Conservation (phyloP, 2,888 invertebrate species). For the Drosophila mayaguana region DNA sequence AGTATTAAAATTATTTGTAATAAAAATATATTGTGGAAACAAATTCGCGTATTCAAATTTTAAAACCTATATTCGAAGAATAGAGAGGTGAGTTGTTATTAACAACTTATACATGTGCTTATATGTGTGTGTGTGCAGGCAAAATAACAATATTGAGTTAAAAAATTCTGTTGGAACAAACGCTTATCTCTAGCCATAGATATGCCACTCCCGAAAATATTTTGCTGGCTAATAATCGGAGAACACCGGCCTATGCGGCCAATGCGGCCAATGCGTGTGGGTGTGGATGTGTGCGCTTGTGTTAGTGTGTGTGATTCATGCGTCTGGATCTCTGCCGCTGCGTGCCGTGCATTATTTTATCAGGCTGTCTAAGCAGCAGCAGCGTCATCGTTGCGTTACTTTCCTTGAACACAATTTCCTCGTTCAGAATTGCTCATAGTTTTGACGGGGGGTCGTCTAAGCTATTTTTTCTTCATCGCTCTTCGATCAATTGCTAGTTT, state of each 20-base stretch:
- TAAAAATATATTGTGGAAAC: constrained; percentile 17
- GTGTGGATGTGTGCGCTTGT: constrained; percentile 23
- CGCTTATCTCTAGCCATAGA: constrained; percentile 44
- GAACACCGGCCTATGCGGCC: constrained; percentile 47
- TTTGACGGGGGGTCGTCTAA: constrained; percentile 62
- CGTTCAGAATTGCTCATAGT: constrained; percentile 32
- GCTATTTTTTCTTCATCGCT: constrained; percentile 13
- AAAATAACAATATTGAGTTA: constrained; percentile 8
- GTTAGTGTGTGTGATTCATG: constrained; percentile 71
- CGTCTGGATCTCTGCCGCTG: constrained; percentile 61
- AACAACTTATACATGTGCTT: neutral
- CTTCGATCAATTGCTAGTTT: constrained; percentile 21
- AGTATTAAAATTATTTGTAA: constrained; percentile 31
- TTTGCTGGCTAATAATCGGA: constrained; percentile 25
- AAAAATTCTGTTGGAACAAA: constrained; percentile 22
- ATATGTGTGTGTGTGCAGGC: constrained; percentile 9
- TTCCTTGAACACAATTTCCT: constrained; percentile 59
- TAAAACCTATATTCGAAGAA: constrained; percentile 11
- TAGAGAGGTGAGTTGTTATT: constrained; percentile 56
- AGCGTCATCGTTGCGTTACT: constrained; percentile 59
- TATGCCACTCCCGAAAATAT: constrained; percentile 68
- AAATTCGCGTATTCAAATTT: constrained; percentile 9
- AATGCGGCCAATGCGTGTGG: constrained; percentile 14
- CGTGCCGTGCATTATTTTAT: constrained; percentile 70
- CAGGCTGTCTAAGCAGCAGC: constrained; percentile 44